These are phyloP conservation scores for Carcharodon carcharias DNA, from an alignment of 2,797 vertebrate species.

Conservation along the genomic window DNA sequence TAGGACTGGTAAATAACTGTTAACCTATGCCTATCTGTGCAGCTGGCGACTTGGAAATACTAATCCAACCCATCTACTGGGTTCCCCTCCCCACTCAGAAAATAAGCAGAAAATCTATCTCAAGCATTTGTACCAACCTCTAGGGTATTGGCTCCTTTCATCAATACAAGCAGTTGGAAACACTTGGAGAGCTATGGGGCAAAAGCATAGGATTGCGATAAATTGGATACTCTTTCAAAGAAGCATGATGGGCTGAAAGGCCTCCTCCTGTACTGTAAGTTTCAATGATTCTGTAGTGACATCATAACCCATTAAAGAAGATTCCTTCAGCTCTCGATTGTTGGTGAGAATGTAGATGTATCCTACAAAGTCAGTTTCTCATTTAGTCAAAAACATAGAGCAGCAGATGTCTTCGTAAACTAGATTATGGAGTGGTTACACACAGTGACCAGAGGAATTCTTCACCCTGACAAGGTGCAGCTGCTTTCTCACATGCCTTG, in stretches of 20 bases:
- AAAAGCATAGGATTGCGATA: not conserved
- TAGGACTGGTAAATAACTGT: not conserved
- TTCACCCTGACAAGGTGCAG: not conserved
- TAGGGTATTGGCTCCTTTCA: not conserved
- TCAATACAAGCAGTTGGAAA: not conserved
- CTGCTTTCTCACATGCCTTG: not conserved
- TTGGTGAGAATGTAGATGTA: not conserved
- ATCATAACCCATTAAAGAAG: not conserved
- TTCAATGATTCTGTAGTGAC: not conserved
- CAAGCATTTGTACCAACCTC: not conserved
- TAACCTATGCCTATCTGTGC: not conserved
- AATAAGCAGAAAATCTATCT: not conserved
- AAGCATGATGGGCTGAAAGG: not conserved
- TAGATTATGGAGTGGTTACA: not conserved
- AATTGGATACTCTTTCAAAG: not conserved
- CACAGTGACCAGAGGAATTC: not conserved
- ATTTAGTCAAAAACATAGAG: not conserved
- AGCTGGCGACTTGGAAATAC: not conserved
- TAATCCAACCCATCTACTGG: not conserved
- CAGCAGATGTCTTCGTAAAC: not conserved
- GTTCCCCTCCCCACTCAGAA: not conserved
- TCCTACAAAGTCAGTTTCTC: not conserved
- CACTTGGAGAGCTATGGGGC: not conserved
- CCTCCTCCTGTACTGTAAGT: not conserved
- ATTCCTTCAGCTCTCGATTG: not conserved